Base-by-base conservation (phyloP, 2,888 invertebrate species). In the Disparrhopalites patrizii region DNA sequence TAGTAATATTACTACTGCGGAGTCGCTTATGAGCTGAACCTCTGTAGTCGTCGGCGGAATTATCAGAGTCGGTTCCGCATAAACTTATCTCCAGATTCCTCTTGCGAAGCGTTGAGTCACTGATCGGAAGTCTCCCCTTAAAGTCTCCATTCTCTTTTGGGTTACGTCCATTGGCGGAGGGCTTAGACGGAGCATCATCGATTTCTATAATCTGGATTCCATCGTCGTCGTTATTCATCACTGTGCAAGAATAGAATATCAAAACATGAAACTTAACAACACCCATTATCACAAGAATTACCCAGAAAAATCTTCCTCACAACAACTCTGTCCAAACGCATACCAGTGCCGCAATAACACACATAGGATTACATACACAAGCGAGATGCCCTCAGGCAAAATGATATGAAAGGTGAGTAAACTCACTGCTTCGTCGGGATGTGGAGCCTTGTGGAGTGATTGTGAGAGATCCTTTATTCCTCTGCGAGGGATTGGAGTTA, bases 161-260 rank as follows among this genome's bases (percentile, higher is more conserved):
- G 55, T 58, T 65, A 8, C 70, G 64, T 20, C 73, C 73, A 62
- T 74, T 71, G 13, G 65, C 68, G 8, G 63, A 63, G 4, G 43
- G 47, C 38, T 69, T 70, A n/a, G 67, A 66, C 8, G 72, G 69
- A 36, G 74, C 67, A 43, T 75, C 74, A 40, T 75, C 74, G 51
- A 75, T 75, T 63, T 75, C 74, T 27, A 75, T 75, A 56, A 75
- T 75, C 65, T 75, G 72, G 38, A 75, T 73, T 38, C 73, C 74
- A 43, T 73, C 74, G 55, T 75, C 74, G 23, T 73, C 74, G 50
- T 71, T 70, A n/a, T 65, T 60, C 33, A 67, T 56, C 28, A 68
- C 70, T 65, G 64, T 60, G 68, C 50, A 27, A 18, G 7, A 8
- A 47, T 3, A 47, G 3, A 47, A 23, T 23, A 10, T n/a, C 43